Evolutionary conservation across 2,888 invertebrate genomes (phyloP), one percentile per base, ranked within the genome.

Genomic region (Tetragnatha montana): DNA sequence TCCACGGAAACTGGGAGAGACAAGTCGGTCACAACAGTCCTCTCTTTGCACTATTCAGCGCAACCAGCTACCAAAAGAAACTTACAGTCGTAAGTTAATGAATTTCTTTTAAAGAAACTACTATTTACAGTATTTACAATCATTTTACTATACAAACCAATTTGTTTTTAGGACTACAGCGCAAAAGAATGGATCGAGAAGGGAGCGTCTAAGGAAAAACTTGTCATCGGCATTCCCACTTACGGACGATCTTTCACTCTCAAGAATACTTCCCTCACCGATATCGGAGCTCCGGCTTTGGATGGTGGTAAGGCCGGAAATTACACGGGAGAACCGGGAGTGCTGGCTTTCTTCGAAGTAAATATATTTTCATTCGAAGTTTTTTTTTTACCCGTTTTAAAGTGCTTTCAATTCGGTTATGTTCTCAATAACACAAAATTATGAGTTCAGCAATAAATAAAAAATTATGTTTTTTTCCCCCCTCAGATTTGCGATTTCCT

Each of bases 1-100:
- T 98, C 95, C 98, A 98, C 93, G 98, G 98, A 0, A 97, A 97
- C 93, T 98, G 98, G 98, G 98, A 98, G 93, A 95, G 97, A 89
- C 96, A 97, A 91, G 97, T 98, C 2, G 98, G 98, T 7, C 98
- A 98, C 93, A 98, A 98, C 94, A 97, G 97, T 83, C 98, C 98
- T 0, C 95, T 98, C 0, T 97, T 96, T 94, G 96, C 98, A 0
- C 94, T 98, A 47, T 97, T 97, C 93, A 96, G 97, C 92, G 97
- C 98, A 22, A 97, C 97, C 6, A 96, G 97, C 92, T 97, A 98
- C 93, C 97, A 98, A 94, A 98, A 97, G 94, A 98, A 98, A 94
- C 95, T 98, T 81, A 98, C 98, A 82, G 97, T 98, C 92, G 97
- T 96, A 95, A 93, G 96, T 94, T 86, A 14, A 47, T 19, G 12